Percentiles rank a stretch among this genome's conserved stretches.
Evolutionary conservation across 2,888 invertebrate species (phyloP).

Genomic region (Eretmocerus hayati): DNA sequence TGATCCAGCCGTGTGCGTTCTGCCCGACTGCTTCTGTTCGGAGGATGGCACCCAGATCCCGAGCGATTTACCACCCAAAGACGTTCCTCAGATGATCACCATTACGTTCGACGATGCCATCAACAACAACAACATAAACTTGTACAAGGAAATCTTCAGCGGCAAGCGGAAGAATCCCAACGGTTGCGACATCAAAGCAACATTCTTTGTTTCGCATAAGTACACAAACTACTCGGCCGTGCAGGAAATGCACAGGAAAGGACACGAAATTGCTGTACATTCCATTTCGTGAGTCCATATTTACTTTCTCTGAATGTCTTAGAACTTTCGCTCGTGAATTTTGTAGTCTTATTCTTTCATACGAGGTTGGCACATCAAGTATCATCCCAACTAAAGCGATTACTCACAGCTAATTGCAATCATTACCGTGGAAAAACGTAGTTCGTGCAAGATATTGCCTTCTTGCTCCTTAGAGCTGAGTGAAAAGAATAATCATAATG

Average conservation of each 20-base stretch:
- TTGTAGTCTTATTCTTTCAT: too few species aligned
- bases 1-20: slow-evolving; percentile 74
- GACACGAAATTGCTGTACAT: slow-evolving; percentile 89
- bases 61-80: slow-evolving; percentile 73
- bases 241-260: slow-evolving; percentile 83
- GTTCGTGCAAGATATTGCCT: too few species aligned
- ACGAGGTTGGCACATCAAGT: too few species aligned
- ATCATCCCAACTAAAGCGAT: too few species aligned
- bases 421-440: too few species aligned
- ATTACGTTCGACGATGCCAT: slow-evolving; percentile 92
- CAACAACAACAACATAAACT: slow-evolving; percentile 89
- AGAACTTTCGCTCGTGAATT: slow-evolving; percentile 5
- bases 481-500: too few species aligned
- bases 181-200: slow-evolving; percentile 87
- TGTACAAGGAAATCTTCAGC: slow-evolving; percentile 89
- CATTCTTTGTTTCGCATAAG: slow-evolving; percentile 88
- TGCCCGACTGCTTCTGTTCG: slow-evolving; percentile 92
- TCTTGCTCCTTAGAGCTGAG: too few species aligned
- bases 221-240: slow-evolving; percentile 91
- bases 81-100: slow-evolving; percentile 90
- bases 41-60: slow-evolving; percentile 85
- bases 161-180: slow-evolving; percentile 85
- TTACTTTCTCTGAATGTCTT: not conserved
- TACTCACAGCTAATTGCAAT: too few species aligned
- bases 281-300: slow-evolving; percentile 75